Base-by-base conservation (phyloP, 2,797 vertebrate species). In the Philypnodon macrostomus region DNA sequence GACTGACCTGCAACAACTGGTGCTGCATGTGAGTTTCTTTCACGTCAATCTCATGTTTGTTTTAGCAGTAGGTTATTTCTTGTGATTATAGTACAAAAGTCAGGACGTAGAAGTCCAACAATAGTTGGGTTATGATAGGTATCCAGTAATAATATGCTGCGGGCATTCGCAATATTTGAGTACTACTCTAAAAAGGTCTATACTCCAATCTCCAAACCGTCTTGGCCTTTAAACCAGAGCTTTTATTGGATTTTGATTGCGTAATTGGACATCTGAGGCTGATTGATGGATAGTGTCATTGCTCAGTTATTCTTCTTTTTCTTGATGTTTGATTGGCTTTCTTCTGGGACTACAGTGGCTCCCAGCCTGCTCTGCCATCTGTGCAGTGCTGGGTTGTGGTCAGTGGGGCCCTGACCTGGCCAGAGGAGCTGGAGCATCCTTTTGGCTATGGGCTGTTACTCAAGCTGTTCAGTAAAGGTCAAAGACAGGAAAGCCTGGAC, bases 321-420 rank as follows among this genome's bases (percentile, higher is more conserved):
- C 41, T 47, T 50, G 66, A 77, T 67, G 70, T 89, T 89, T 91
- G 90, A 93, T 92, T 89, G 86, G 75, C 79, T 67, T 88, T 86
- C 90, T 86, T 87, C 69, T 40, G 92, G 91, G 84, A 84, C 41
- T 42, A 18, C 17, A 46, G 46, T 51, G 65, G 55, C 50, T 58
- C 76, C 40, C 35, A 40, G 55, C 23, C 55, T 6, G 72, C 75
- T 55, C 46, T 63, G 45, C 77, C 88, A 85, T 85, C 80, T 87
- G 86, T 64, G 64, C 49, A 26, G 12, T 39, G 53, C 62, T 55
- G 35, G 64, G 48, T 46, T 47, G 7, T 82, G 85, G 77, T 79
- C 75, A 63, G 34, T 1, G 50, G 35, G 83, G 83, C 86, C 75
- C 34, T 67, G 85, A 86, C 86, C 86, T 67, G 81, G 73, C 64